A percentile compares a stretch with the other conserved stretches of the same genome.
These are phyloP conservation scores for Corythornis cristatus DNA, from an alignment of 2,113 vertebrate species.

Conservation along the genomic window DNA sequence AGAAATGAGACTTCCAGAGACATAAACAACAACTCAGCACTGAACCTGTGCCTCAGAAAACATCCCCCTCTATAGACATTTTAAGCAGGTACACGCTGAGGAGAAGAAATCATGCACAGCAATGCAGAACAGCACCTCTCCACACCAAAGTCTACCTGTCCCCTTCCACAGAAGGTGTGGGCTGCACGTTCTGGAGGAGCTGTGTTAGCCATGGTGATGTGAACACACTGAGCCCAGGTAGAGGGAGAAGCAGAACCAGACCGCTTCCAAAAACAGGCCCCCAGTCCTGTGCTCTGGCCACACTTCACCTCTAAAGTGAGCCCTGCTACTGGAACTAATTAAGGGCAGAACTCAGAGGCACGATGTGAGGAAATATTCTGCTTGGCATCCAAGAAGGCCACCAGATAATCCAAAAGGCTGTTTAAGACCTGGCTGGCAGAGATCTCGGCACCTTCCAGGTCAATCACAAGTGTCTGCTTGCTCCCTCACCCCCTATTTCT, in stretches of 20 bases:
- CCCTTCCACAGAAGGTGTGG: neutral
- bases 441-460: neutral
- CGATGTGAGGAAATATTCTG: neutral
- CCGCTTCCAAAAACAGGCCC: neutral
- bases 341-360: slow-evolving; percentile 15
- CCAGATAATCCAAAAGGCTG: slow-evolving; percentile 23
- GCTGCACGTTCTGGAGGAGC: neutral
- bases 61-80: neutral
- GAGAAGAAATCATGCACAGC: neutral
- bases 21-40: slow-evolving; percentile 14
- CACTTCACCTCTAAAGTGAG: neutral
- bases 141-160: neutral
- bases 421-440: neutral
- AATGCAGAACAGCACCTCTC: neutral
- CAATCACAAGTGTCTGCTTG: neutral
- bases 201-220: fast-evolving
- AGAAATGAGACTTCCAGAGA: slow-evolving; percentile 24
- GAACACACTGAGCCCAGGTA: neutral
- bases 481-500: neutral
- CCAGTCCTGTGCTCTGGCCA: neutral
- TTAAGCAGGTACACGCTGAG: neutral
- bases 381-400: neutral
- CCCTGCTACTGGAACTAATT: slow-evolving; percentile 35
- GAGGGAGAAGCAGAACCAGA: neutral
- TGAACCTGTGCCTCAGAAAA: neutral